Evolutionary conservation across 1,140 invertebrate genomes (phyloP), one percentile per base, ranked within the genome.

Genomic region (Acyrthosiphon pisum): DNA sequence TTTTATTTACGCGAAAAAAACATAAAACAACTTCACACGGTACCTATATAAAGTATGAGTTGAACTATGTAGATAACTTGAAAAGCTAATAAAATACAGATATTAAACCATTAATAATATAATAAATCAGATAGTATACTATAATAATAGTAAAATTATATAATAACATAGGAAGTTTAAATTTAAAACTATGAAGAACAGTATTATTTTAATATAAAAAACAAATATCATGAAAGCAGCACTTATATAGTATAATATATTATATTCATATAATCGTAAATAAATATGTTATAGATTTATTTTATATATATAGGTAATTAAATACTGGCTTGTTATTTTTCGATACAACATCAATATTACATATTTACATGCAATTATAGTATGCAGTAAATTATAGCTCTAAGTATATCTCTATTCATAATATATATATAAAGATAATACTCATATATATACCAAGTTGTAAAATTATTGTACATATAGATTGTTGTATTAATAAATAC

Each of bases 1-100:
- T 56, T 88, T 90, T 41, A 41, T 90, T 89, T 56, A 37, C 1
- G 35, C 35, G 9, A 14, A 56, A 56, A 87, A 90, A 90, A 56
- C 7, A 56, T 90, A 90, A 90, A 90, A 90, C 88, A 22, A 90
- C 35, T 46, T 56, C n/a, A 53, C 48, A n/a, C 53, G 87, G 35
- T 23, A 53, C 48, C 48, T 53, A 37, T 35, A 6, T 4, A 23
- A 37, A 53, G 20, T 89, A 48, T 30, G 35, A 18, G 8, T 48
- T 46, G 6, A n/a, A 46, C 26, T 48, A 87, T 87, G 30, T n/a
- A 46, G 41, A 18, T 35, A n/a, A 48, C 48, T 48, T 86, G 23
- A 86, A 87, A 46, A 30, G 46, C 37, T 48, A 23, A 48, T 6
- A 6, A 3, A n/a, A 87, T 48, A 87, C 48, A 48, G 4, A 11